A percentile compares a stretch with the other conserved stretches of the same genome.
These are phyloP conservation scores for Brachionus koreanus DNA, from an alignment of 1,140 invertebrate genomes.

Conservation along the genomic window DNA sequence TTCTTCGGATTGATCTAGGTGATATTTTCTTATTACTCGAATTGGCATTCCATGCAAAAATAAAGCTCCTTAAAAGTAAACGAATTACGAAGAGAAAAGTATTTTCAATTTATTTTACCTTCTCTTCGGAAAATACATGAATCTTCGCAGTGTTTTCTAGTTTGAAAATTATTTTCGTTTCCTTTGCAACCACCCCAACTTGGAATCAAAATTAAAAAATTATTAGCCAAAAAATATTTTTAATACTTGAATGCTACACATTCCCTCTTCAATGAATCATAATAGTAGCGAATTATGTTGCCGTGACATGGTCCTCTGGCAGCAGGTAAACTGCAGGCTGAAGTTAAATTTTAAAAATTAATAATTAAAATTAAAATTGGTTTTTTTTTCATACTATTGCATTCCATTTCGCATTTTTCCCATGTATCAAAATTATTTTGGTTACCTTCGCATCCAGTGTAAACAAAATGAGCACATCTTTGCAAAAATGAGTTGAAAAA, in stretches of 20 bases:
- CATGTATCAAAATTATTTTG: conserved; percentile 38
- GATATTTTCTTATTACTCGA: conserved; percentile 9
- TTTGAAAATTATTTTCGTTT: conserved; percentile 36
- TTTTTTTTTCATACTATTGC: conserved; percentile 40
- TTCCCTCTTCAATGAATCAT: conserved; percentile 16
- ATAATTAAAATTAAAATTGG: background rate
- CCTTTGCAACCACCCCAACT: conserved; percentile 43
- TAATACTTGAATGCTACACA: conserved; percentile 35
- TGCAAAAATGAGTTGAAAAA: conserved; percentile 37
- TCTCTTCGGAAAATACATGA: conserved; percentile 25
- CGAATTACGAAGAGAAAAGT: background rate
- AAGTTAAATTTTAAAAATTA: background rate
- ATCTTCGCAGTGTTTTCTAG: conserved; percentile 38
- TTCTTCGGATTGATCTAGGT: background rate
- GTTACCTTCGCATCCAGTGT: conserved; percentile 24
- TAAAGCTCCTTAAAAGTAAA: background rate
- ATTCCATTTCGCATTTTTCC: conserved; percentile 45
- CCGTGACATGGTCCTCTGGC: conserved; percentile 14
- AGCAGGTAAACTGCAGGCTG: conserved; percentile 26
- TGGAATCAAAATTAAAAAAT: background rate
- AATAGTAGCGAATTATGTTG: conserved; percentile 33
- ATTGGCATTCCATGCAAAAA: conserved; percentile 38
- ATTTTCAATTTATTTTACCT: background rate
- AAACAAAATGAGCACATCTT: conserved; percentile 37
- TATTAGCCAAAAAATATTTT: background rate